These are phyloP conservation scores for Pardalotus punctatus DNA, from an alignment of 2,113 vertebrate species.

Conservation along the genomic window DNA sequence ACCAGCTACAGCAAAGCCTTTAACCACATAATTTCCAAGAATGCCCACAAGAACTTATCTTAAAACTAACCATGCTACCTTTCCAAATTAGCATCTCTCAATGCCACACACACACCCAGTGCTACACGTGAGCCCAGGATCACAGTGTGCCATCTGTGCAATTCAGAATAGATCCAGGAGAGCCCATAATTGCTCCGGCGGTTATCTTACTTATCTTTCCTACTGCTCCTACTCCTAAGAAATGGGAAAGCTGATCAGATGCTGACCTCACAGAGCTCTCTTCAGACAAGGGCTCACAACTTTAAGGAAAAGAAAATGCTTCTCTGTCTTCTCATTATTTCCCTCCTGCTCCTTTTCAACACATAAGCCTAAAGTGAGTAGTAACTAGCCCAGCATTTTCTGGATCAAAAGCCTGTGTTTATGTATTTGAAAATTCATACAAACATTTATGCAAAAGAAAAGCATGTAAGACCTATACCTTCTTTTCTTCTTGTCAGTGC, in stretches of 20 bases:
- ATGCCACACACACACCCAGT: background rate
- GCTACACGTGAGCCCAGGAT: background rate
- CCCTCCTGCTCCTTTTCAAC: background rate
- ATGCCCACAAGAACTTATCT: background rate
- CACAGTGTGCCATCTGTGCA: background rate
- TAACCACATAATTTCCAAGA: background rate
- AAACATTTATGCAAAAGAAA: background rate
- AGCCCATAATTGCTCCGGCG: background rate
- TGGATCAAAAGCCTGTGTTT: background rate
- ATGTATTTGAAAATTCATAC: background rate
- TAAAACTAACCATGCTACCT: background rate
- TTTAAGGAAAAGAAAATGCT: background rate
- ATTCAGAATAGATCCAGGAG: background rate
- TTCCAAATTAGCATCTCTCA: background rate
- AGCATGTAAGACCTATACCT: background rate
- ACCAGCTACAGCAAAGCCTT: background rate
- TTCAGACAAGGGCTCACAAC: background rate
- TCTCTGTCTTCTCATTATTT: background rate
- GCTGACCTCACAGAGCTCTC: background rate
- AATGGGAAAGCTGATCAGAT: background rate
- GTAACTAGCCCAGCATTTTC: background rate
- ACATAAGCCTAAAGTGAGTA: background rate
- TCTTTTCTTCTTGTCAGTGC: background rate
- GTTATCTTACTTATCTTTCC: background rate
- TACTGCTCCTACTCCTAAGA: accelerated